Base-by-base conservation (phyloP, 2,888 invertebrate species). In the Pterostichus madidus region DNA sequence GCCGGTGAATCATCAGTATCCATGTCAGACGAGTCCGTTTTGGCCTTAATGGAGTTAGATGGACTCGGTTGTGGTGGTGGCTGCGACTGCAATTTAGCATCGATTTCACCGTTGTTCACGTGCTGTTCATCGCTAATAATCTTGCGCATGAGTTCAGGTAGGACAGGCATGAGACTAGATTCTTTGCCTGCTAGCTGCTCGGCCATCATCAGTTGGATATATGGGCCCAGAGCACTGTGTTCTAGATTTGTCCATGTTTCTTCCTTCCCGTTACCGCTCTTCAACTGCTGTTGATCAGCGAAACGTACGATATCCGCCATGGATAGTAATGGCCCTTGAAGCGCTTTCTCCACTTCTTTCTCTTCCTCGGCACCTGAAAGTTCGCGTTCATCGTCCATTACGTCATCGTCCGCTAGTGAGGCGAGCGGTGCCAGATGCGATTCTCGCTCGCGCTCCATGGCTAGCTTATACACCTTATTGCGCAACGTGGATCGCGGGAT, bases 401-500 rank as follows among this genome's bases (percentile, higher is more conserved):
- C 91, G 85, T 92, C 91, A 79, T 92, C 92, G 84, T 91, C 91
- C 44, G 77, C 39, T 24, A 76, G 75, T 13, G 80, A 80, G 86
- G 87, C 89, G 85, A 87, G 85, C 83, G 87, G 88, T 85, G 87
- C 89, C 83, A 92, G 88, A 91, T 94, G 89, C 89, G 92, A 93
- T 87, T 95, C 95, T 86, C 94, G 92, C 87, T 93, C 93, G 76
- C 93, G 92, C 86, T 96, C 96, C 90, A 94, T 91, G 82, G 94
- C 92, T 87, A 96, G 91, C 90, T 97, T 97, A 92, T 96, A 95
- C 88, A 96, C 97, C 91, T 99, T 99, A 92, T 98, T 99, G 84
- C 99, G 94, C 76, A 99, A 93, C 32, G 98, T 99, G 85, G 99
- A 98, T 85, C 99, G 93, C 6, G 99, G 99, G 89, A 99, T 98